Evolutionary conservation across 64 coral and sea anemone genomes (phyloP).

Genomic region (Montipora efflorescens): DNA sequence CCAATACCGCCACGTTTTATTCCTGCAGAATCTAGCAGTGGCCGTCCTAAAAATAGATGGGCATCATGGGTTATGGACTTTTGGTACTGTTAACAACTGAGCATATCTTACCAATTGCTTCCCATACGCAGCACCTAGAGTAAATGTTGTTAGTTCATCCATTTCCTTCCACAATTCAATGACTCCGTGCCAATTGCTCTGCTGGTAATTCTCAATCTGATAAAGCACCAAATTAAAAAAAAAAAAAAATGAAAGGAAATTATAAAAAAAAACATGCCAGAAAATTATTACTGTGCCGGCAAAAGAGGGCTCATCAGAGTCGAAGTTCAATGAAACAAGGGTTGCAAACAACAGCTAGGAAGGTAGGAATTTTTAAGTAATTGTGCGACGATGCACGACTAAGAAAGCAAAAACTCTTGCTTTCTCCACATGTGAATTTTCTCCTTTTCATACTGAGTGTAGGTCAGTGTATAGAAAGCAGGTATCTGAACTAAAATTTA

Average conservation of each 20-base stretch:
- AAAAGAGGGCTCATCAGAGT: not conserved
- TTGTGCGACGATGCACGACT: no score
- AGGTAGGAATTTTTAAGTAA: no score
- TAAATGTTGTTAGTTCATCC: conserved; percentile 78
- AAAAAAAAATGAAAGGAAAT: not conserved
- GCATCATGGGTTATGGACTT: not conserved
- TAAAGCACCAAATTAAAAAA: not conserved
- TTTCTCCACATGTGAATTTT: no score
- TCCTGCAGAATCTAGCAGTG: no score
- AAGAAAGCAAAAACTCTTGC: no score
- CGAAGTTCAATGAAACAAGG: not conserved
- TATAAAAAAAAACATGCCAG: no score
- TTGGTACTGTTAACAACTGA: not conserved
- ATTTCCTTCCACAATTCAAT: conserved; percentile 82
- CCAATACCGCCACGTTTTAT: no score
- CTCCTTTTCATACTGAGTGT: no score
- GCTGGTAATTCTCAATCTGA: conserved; percentile 78
- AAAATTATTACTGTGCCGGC: not conserved
- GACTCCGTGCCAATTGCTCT: conserved; percentile 69
- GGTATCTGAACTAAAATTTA: no score
- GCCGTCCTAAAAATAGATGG: no score
- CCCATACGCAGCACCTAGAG: conserved; percentile 25
- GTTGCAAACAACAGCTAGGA: not conserved
- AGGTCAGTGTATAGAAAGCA: no score
- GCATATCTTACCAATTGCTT: conserved; percentile 56